Percentiles rank a stretch among this genome's conserved stretches.
phyloP scores from a whole-genome alignment of 2,113 vertebrate species.

The Cisticola juncidis region DNA sequence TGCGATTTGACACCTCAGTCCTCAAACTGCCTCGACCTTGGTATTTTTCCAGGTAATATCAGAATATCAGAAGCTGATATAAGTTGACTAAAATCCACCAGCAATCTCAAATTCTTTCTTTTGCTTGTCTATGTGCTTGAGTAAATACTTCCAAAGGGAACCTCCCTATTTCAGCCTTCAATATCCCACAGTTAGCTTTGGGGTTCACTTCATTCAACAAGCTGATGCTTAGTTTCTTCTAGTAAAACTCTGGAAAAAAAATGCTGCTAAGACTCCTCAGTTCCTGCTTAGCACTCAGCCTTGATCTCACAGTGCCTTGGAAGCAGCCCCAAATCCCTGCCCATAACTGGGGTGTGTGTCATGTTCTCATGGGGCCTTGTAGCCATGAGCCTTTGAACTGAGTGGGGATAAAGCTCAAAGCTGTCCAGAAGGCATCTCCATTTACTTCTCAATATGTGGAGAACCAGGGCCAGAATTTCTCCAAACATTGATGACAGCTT shows the following conservation, averaged over 20 bases:
- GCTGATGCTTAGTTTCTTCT: neutral
- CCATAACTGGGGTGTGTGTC: neutral
- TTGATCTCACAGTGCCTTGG: fast-evolving
- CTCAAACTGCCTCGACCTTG: neutral
- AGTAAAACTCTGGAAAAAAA: neutral
- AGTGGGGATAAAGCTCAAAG: neutral
- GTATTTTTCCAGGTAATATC: neutral
- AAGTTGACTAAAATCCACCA: neutral
- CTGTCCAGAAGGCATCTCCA: neutral
- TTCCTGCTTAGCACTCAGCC: neutral
- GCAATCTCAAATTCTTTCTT: neutral
- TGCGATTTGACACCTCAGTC: neutral
- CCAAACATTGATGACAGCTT: neutral
- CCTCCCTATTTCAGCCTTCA: neutral
- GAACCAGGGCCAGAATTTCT: neutral
- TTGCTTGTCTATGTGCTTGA: neutral
- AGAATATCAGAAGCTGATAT: neutral
- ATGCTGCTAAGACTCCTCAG: neutral
- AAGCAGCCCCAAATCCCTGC: neutral
- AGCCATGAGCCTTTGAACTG: neutral
- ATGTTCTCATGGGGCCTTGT: neutral
- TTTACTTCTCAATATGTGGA: neutral
- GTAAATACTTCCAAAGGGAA: neutral
- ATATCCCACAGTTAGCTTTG: neutral
- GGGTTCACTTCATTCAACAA: neutral